Base-by-base conservation (phyloP, 2,888 invertebrate species). In the Cacoxenus indagator region DNA sequence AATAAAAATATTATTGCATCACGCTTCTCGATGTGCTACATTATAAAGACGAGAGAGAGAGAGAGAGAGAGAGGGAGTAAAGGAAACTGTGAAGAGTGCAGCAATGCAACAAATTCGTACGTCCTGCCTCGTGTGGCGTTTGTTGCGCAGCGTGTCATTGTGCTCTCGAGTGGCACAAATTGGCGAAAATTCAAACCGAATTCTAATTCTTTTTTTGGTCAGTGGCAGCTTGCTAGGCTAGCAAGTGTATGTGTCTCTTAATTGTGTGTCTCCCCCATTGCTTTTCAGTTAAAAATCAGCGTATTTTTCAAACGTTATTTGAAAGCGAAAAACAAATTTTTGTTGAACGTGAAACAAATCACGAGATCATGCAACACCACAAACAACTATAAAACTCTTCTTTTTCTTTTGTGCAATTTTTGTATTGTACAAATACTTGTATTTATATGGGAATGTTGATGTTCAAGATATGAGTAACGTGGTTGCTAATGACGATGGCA, bases 231-330 rank as follows among this genome's bases (percentile, higher is more conserved):
- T 51, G 8, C 22, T 22, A 11, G 9, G 9, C 19, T 22, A 19
- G 8, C 22, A 0, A 6, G 22, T 51, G 11, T 51, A 6, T 51
- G 24, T 37, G 37, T 51, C 14, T 1, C 5, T 8, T 4, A 6
- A 1, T 17, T 51, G 48, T 22, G 22, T 51, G 24, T 19, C 17
- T 51, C 61, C 67, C 66, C 51, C 69, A 72, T 72, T 71, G 73
- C 70, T 68, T 71, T 76, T 76, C 77, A 76, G 75, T 76, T 76
- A 76, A 69, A 71, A 71, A 70, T 71, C 70, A 70, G 66, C 71
- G 48, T 73, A 70, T 69, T 76, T 71, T 75, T 76, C 72, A 74
- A 72, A 74, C 72, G 74, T 72, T 69, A 70, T 74, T 74, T 76
- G 74, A 54, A 75, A 67, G 68, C 48, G 71, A 66, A 67, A 73